Evolutionary conservation across 2,888 invertebrate species (phyloP), one percentile per base, ranked within the genome.

Genomic region (Tipula vernalis): DNA sequence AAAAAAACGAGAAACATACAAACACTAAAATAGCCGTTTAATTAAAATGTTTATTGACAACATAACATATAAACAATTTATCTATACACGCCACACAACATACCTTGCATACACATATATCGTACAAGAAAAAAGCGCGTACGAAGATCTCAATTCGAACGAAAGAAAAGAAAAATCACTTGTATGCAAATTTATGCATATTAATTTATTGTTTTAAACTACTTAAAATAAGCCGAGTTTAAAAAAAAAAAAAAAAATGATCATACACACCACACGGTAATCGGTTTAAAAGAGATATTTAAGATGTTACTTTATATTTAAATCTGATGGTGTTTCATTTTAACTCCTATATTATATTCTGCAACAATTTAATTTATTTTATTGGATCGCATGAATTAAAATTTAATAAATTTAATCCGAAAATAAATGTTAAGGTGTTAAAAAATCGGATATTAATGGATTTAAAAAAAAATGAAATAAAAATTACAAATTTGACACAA

Each of bases 41-140:
- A 71, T 71, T 71, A 71, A 71, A 71, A 71, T 71, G 71, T 71
- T 71, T 71, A 71, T 71, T 71, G 71, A 71, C 71, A 71, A 71
- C 28, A 71, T 28, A 71, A 71, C 71, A 71, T 71, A 71, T 71
- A 71, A 71, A 28, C 71, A 71, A 71, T 71, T 71, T 71, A 71
- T 71, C 71, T 71, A 71, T 71, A 12, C 71, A 71, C 71, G 71
- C 71, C 71, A 71, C 71, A 71, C 71, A 71, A 10, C 71, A 71
- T 57, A 57, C 47, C 28, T 8, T 15, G 51, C 28, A n/a, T 3
- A 4, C n/a, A 51, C 10, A 10, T 51, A 51, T 51, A 51, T 51
- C 10, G 44, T 44, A 57, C 2, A 71, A 71, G 71, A 51, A 28
- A 28, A 71, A 71, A 71, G 71, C 71, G 71, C 71, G 71, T 71